phyloP scores from a whole-genome alignment of 1,140 invertebrate genomes.

The Acromyrmex echinatior region DNA sequence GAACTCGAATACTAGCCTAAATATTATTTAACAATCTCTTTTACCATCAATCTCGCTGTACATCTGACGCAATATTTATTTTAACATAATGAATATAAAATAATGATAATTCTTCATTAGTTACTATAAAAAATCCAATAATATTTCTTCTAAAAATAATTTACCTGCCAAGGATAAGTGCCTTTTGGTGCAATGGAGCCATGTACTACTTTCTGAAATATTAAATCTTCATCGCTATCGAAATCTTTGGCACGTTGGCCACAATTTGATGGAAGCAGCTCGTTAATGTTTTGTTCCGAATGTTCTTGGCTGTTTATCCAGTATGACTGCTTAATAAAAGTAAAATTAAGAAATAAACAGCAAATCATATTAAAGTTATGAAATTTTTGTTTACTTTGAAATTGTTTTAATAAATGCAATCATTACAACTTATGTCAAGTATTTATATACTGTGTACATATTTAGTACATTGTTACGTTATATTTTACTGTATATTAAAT shows the following conservation, averaged over 20 bases:
- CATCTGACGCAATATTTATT: neutral
- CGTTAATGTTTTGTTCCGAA: constrained; percentile 79
- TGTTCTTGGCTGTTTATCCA: constrained; percentile 46
- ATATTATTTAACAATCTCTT: constrained; percentile 17
- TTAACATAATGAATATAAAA: neutral
- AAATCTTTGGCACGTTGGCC: constrained; percentile 86
- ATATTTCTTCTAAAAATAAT: neutral
- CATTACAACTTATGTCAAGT: neutral
- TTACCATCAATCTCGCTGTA: neutral
- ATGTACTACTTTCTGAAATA: constrained; percentile 87
- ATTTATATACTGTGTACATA: too few relatives aligned
- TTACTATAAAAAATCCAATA: neutral
- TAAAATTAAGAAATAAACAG: constrained; percentile 65
- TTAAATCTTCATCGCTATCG: constrained; percentile 81
- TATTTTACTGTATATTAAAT: too few relatives aligned
- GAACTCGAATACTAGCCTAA: constrained; percentile 90
- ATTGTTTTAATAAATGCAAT: neutral
- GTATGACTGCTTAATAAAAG: constrained; percentile 65
- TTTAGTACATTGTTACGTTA: too few relatives aligned
- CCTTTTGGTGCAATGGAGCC: constrained; percentile 88
- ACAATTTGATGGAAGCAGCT: constrained; percentile 85
- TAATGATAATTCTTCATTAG: neutral
- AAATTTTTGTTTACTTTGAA: constrained; percentile 13
- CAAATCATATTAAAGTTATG: neutral
- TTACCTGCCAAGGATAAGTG: constrained; percentile 93